These are phyloP conservation scores for Eciton burchellii DNA, from an alignment of 1,140 invertebrate genomes.

Conservation along the genomic window DNA sequence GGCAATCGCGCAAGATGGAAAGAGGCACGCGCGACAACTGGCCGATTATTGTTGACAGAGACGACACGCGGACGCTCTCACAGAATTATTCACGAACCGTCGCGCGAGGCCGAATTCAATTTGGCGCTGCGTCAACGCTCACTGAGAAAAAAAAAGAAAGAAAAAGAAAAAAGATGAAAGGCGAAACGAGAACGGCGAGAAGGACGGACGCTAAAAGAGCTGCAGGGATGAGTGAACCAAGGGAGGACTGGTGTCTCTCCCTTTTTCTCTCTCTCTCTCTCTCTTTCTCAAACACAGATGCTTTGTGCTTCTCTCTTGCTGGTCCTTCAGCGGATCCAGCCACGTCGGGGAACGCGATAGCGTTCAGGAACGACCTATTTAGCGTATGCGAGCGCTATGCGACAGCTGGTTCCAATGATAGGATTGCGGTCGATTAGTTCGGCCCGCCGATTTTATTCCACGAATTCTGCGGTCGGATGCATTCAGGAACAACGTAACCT, in stretches of 20 bases:
- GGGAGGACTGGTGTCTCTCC: neutral
- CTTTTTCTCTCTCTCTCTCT: neutral
- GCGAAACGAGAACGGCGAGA: slow-evolving; percentile 16
- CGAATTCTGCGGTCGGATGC: slow-evolving; percentile 4
- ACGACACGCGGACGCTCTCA: slow-evolving; percentile 50
- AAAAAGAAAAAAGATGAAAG: slow-evolving; percentile 1
- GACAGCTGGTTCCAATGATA: slow-evolving; percentile 57
- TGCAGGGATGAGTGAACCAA: slow-evolving; percentile 17
- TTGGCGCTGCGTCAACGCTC: slow-evolving; percentile 59
- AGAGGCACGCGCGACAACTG: slow-evolving; percentile 54
- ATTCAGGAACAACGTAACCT: slow-evolving; percentile 26
- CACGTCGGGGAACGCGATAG: slow-evolving; percentile 12
- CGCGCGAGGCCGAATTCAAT: slow-evolving; percentile 59
- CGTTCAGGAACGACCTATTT: slow-evolving; percentile 57
- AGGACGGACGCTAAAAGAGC: slow-evolving; percentile 33
- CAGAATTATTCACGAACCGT: slow-evolving; percentile 60
- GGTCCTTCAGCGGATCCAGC: slow-evolving; percentile 43
- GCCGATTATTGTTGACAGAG: slow-evolving; percentile 71
- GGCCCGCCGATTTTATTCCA: slow-evolving; percentile 49
- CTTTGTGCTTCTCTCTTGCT: too few relatives aligned
- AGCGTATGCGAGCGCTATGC: slow-evolving; percentile 50
- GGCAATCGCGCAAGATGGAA: slow-evolving; percentile 29
- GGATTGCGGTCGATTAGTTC: slow-evolving; percentile 47
- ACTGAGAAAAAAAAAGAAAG: neutral
- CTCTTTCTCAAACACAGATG: too few relatives aligned